These are phyloP conservation scores for Poecile atricapillus DNA, from an alignment of 2,113 vertebrate species.

Conservation along the genomic window DNA sequence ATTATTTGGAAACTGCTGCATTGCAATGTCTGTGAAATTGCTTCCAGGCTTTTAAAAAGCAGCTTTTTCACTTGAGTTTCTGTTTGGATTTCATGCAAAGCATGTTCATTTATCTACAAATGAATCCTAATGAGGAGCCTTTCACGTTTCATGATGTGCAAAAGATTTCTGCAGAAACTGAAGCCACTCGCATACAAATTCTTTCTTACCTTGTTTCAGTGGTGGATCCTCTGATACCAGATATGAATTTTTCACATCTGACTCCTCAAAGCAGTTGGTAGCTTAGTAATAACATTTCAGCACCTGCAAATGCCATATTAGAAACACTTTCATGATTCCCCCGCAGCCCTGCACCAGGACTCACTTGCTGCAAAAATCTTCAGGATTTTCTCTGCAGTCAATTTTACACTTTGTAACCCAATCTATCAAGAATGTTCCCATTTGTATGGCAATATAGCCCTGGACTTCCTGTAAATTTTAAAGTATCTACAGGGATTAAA, in stretches of 20 bases:
- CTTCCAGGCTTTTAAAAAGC: conserved; percentile 23
- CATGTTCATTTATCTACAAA: conserved; percentile 21
- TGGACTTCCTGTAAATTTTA: not conserved
- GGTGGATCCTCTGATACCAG: conserved; percentile 31
- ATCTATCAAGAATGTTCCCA: conserved; percentile 7
- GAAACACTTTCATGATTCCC: conserved; percentile 34
- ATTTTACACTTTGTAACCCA: conserved; percentile 53
- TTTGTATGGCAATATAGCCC: not conserved
- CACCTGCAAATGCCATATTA: conserved; percentile 58
- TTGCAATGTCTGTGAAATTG: conserved; percentile 9
- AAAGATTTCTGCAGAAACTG: conserved; percentile 29
- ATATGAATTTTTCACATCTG: conserved; percentile 44
- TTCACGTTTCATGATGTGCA: conserved; percentile 19
- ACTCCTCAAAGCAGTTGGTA: conserved; percentile 35
- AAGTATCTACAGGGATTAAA: not conserved
- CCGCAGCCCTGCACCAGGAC: not conserved
- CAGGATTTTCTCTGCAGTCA: conserved; percentile 37
- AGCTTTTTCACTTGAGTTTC: conserved; percentile 3
- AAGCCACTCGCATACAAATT: not conserved
- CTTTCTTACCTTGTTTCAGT: conserved; percentile 14
- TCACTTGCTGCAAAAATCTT: conserved; percentile 22
- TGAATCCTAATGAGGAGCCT: conserved; percentile 45
- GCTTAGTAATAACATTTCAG: conserved; percentile 39
- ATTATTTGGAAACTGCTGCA: conserved; percentile 32
- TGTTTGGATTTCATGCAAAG: conserved; percentile 41